Base-by-base conservation (phyloP, 2,888 invertebrate species). In the Synanthedon myopaeformis region DNA sequence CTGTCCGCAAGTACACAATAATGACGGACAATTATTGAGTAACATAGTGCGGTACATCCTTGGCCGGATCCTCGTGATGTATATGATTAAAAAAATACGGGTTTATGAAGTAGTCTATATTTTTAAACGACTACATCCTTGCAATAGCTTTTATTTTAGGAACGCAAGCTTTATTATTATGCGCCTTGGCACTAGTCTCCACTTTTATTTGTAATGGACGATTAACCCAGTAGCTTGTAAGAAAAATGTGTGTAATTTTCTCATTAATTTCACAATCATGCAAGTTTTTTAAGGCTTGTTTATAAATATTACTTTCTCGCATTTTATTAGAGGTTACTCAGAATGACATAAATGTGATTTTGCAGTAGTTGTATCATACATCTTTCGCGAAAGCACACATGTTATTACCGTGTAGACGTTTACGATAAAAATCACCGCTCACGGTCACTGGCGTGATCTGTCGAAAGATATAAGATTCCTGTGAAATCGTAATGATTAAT, bases 341-440 rank as follows among this genome's bases (percentile, higher is more conserved):
- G 49, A 49, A 52, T 52, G 55, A 52, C 56, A 52, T 57, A 55
- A 51, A 59, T 55, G 55, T 54, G 52, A 63, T 64, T 63, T 62
- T 60, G 56, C 35, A 35, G 35, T 59, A 57, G 57, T 68, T 67
- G 63, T 65, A 62, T 70, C 62, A 63, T 66, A 55, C 59, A 58
- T 60, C 61, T 61, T 69, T 68, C 62, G 69, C 62, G 57, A 70
- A 72, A 75, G 67, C 71, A 65, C n/a, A 35, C 60, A 55, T 70
- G 63, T 64, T 64, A 35, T 35, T 70, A 67, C 58, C 58, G 60
- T 60, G 64, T 65, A 63, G 65, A 65, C 58, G 55, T 69, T 76
- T 69, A 56, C 62, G 75, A 77, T 76, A 72, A 69, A 45, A 57
- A 74, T 76, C 76, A 51, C 69, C 65, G 70, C 58, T 53, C 14